Base-by-base conservation (phyloP, 2,888 invertebrate species). In the Agonopterix arenella region DNA sequence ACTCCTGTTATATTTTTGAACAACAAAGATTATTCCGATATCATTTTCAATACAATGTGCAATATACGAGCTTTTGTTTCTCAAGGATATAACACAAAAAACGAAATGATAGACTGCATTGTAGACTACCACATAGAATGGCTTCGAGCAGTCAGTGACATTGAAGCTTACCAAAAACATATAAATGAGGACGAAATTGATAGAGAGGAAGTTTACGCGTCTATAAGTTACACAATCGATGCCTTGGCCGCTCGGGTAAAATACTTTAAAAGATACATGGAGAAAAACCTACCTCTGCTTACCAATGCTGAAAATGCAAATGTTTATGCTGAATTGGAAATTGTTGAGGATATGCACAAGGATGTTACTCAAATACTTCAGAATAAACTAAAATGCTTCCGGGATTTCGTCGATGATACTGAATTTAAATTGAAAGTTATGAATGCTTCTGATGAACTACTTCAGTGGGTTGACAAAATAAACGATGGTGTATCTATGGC, bases 321-420 rank as follows among this genome's bases (percentile, higher is more conserved):
- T 55, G 52, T 89, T 46, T 46, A 58, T 40, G 64, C 81, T 2
- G 89, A 89, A 45, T 55, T 82, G 46, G 89, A 88, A 76, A 80
- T 89, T 50, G 66, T 88, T 16, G 80, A 84, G 67, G 84, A 80
- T 18, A 89, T 89, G 89, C 80, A 89, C 50, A 72, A 69, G 58
- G 79, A 82, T 11, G 71, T 77, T 10, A 68, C 61, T 1, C 50
- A 52, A 50, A 44, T 52, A 38, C 72, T 88, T 49, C 55, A 70
- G 43, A 73, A 80, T 13, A 79, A 78, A 64, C 55, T 80, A 8
- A 78, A 72, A 60, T 78, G 73, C 55, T 79, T 80, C 40, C 71
- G 69, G 59, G 71, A 60, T 48, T 71, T 58, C 55, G 55, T 62
- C 41, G 60, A 64, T 52, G 64, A 73, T 13, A 60, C 63, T 11